These are phyloP conservation scores for Adelges cooleyi DNA, from an alignment of 1,140 invertebrate species.

Conservation along the genomic window DNA sequence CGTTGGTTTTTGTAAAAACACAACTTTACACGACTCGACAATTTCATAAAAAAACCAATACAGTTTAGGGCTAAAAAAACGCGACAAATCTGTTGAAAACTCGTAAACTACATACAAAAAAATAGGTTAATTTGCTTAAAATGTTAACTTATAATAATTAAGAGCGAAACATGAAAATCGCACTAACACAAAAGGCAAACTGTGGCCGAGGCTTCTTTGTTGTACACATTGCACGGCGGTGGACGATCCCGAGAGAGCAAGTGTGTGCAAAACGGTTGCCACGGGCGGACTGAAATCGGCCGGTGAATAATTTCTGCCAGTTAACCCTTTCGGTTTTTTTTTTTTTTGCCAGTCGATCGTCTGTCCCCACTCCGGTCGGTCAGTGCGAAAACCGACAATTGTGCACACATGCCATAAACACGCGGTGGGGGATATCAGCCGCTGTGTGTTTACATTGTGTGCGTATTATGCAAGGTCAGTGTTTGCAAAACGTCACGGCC, in stretches of 20 bases:
- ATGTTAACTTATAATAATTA: too few species aligned
- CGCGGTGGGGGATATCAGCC: neutral
- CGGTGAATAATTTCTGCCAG: conserved; percentile 24
- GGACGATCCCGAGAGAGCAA: neutral
- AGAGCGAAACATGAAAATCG: too few species aligned
- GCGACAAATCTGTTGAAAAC: too few species aligned
- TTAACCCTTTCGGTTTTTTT: conserved; percentile 24
- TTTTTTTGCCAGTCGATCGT: conserved; percentile 2
- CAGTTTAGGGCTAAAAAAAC: too few species aligned
- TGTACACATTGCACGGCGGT: too few species aligned
- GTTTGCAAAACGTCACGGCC: conserved; percentile 3
- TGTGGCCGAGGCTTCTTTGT: too few species aligned
- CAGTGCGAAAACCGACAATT: conserved; percentile 8
- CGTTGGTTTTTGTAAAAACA: too few species aligned
- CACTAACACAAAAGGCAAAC: too few species aligned
- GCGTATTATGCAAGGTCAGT: conserved; percentile 8
- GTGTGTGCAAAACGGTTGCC: conserved; percentile 20
- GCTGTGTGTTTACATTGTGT: neutral
- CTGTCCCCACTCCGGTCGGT: neutral
- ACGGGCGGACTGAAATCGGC: conserved; percentile 19
- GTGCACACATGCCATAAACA: neutral
- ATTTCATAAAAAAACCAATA: too few species aligned
- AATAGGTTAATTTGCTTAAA: too few species aligned
- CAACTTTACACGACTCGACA: too few species aligned
- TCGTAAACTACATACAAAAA: too few species aligned